A percentile compares a stretch with the other conserved stretches of the same genome.
These are phyloP conservation scores for Pterocles gutturalis DNA, from an alignment of 2,113 vertebrate species.

Conservation along the genomic window DNA sequence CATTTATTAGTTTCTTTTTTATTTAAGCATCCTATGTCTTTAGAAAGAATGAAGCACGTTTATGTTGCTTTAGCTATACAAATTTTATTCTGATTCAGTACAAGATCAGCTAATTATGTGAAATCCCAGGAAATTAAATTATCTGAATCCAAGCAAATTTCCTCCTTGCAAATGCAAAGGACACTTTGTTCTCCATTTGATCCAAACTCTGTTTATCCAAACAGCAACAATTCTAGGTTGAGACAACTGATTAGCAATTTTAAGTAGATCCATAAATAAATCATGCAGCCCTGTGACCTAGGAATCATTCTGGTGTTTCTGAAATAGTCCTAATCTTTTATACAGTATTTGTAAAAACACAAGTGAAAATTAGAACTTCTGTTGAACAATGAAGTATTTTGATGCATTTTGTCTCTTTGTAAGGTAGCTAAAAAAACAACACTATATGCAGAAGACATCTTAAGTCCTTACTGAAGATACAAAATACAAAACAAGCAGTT, in stretches of 20 bases:
- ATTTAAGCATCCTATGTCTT: not conserved
- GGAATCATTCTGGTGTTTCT: not conserved
- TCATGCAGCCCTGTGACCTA: not conserved
- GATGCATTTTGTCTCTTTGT: not conserved
- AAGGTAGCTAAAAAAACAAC: rapidly evolving
- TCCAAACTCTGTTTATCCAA: not conserved
- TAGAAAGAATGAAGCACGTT: not conserved
- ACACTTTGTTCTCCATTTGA: not conserved
- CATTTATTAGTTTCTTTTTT: not conserved
- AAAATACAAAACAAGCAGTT: not conserved
- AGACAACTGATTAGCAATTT: not conserved
- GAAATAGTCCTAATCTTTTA: not conserved
- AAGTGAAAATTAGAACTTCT: not conserved
- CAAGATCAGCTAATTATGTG: not conserved
- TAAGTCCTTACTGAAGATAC: not conserved
- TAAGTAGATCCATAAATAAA: not conserved
- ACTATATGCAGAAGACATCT: rapidly evolving
- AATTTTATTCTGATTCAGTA: not conserved
- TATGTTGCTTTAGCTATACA: not conserved
- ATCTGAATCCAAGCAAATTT: not conserved
- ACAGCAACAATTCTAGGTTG: not conserved
- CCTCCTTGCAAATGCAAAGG: not conserved
- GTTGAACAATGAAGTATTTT: rapidly evolving
- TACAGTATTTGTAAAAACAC: not conserved
- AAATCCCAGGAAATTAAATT: not conserved